Evolutionary conservation across 2,113 vertebrate genomes (phyloP), one percentile per base, ranked within the genome.

Genomic region (Nesoenas mayeri): DNA sequence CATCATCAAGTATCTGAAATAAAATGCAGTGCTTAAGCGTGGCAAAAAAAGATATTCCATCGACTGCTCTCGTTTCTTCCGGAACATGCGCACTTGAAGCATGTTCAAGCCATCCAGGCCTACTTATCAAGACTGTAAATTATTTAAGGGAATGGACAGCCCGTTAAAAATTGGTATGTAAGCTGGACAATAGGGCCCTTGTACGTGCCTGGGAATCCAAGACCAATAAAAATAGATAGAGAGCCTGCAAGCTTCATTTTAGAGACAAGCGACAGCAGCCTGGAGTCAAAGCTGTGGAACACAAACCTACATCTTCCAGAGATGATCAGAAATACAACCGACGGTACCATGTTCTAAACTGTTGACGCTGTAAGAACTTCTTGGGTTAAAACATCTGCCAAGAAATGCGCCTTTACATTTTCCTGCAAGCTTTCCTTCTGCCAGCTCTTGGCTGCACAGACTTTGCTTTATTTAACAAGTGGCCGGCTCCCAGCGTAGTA

Each of bases 401-500:
- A 87, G 84, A 58, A 50, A 89, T 36, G 26, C 7, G 67, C 89
- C 89, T 85, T 77, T 83, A 61, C 79, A 1, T 79, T 77, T 78
- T 88, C 86, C 95, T 78, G 92, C 85, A 84, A 94, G 31, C 22
- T 79, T 28, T 51, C 65, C 82, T 77, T 3, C 79, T 85, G 90
- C 75, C 87, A 95, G 95, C 89, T 48, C 79, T 88, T 92, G 90
- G 93, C 83, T 96, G 40, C 44, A 31, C 71, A 53, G 74, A 6
- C 42, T 72, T 54, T 51, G 89, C 86, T 93, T 88, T 91, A 89
- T 91, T 96, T 67, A 84, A 96, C 92, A 58, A 94, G 93, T 29
- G 91, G 89, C 96, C 94, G 61, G 84, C 87, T 94, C 91, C 93
- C 93, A 54, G 87, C 2, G 7, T 42, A 79, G 89, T 90, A 88